These are phyloP conservation scores for Drosophila hamatofila DNA, from an alignment of 2,888 invertebrate species.

Conservation along the genomic window DNA sequence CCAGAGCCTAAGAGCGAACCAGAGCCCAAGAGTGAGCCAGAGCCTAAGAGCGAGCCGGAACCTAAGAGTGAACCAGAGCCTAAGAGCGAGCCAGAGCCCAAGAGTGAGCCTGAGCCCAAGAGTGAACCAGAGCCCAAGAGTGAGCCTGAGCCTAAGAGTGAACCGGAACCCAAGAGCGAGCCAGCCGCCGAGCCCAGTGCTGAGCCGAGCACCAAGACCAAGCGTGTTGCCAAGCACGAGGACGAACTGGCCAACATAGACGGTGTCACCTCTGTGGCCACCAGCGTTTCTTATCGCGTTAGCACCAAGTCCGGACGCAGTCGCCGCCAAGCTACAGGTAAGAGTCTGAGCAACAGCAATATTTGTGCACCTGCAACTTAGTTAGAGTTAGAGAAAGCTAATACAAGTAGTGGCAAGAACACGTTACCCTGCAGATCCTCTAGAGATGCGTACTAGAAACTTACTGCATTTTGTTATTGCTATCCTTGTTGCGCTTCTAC, in stretches of 20 bases:
- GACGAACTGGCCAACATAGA: constrained; percentile 85
- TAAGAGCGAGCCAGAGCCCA: constrained; percentile 84
- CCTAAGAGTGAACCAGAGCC: constrained; percentile 82
- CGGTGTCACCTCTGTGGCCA: constrained; percentile 90
- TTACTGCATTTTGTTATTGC: constrained; percentile 41
- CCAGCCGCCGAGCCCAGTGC: constrained; percentile 85
- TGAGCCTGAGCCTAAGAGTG: constrained; percentile 85
- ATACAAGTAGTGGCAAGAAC: constrained; percentile 49
- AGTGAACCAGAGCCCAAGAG: constrained; percentile 85
- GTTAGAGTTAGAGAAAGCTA: constrained; percentile 33
- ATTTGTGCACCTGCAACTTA: constrained; percentile 17
- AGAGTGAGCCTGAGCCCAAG: constrained; percentile 85
- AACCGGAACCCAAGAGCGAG: constrained; percentile 85
- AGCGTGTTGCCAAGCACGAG: constrained; percentile 86
- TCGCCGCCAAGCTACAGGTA: constrained; percentile 78
- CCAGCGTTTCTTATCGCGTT: constrained; percentile 92
- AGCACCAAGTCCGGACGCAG: constrained; percentile 86
- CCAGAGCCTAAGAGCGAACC: constrained; percentile 86
- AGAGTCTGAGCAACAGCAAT: constrained; percentile 12
- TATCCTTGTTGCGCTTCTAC: constrained; percentile 55
- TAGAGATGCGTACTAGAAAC: constrained; percentile 40
- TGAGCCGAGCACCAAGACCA: constrained; percentile 85
- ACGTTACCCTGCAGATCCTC: constrained; percentile 46
- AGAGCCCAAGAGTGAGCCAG: constrained; percentile 82
- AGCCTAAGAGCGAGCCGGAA: constrained; percentile 81